Base-by-base conservation (phyloP, 2,888 invertebrate genomes). In the Odontocerum albicorne region DNA sequence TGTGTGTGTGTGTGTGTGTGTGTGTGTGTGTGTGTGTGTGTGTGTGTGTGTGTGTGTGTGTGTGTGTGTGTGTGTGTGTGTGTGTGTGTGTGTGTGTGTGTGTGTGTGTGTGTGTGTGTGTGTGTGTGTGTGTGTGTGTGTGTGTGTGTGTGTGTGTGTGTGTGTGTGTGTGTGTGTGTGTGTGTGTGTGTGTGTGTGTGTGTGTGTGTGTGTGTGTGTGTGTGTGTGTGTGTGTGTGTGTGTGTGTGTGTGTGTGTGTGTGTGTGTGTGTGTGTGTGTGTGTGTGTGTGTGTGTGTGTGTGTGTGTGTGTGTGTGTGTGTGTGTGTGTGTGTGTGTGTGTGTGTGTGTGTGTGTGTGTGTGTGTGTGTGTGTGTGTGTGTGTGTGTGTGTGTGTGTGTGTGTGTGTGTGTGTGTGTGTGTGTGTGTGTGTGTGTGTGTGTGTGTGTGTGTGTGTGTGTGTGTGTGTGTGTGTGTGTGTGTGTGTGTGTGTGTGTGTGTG, bases 1-100 rank as follows among this genome's bases (percentile, higher is more conserved):
- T 60, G 60, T 53, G 62, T 61, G 60, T 58, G 62, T 54, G 60
- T 61, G 60, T 59, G 58, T 55, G 60, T 61, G 60, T 60, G 60
- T 58, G 58, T 59, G 60, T 60, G 58, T 55, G 62, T 61, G 58
- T 61, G 60, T 55, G 60, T 61, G 62, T 62, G 58, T 55, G 60
- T 58, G 57, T 61, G 61, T 54, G 59, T 59, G 62, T 59, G 61
- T 54, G 62, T 59, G 59, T 57, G 62, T 54, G 61, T 61, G 62
- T 61, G 61, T 54, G 62, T 59, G 60, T 61, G 62, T 56, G 60
- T 59, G 62, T 59, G 60, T 56, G 62, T 61, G 60, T 59, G 62
- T 53, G 60, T 61, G 62, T 65, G 52, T 56, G 62, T 62, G 60
- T 62, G 62, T 59, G 60, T 61, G 62, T 62, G 60, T 56, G 62